Base-by-base conservation (phyloP, 2,888 invertebrate genomes). In the Idaea dimidiata region DNA sequence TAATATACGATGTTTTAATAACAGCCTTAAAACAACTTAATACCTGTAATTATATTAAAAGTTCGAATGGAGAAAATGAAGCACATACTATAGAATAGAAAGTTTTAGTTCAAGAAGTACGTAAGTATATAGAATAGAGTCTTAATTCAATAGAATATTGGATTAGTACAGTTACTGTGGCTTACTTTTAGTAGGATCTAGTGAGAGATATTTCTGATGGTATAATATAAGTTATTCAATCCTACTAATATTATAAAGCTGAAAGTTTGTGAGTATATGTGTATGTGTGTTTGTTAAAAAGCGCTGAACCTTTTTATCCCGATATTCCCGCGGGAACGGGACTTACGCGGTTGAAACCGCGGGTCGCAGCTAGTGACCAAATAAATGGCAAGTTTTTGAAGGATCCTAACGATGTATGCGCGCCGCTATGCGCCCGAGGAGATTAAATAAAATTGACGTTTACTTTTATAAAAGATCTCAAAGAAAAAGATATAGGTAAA, bases 391-490 rank as follows among this genome's bases (percentile, higher is more conserved):
- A 73, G 67, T 67, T 71, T 68, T 72, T 24, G 1, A 24, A 3
- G 24, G 63, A 67, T 69, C 71, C 69, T 78, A 77, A 79, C 73
- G 73, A 77, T 72, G 71, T 66, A 72, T 74, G 74, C 73, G 77
- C 78, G 65, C 75, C 72, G 72, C 69, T 63, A 68, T 70, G 70
- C 69, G 74, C 75, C 74, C 69, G 61, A 69, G 69, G 75, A 74
- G 68, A 71, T 73, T 75, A 80, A 76, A 78, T 75, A 76, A 75
- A 76, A 76, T 78, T 75, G 78, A 74, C 71, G 67, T 74, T 71
- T 71, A 72, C 71, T 72, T 76, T 72, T 71, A 75, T 67, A 66
- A 70, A 66, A 70, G 70, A 70, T 71, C 71, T 71, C 72, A 75
- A 74, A 77, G 65, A 72, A 61, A 66, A 64, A 60, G 61, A 62